A percentile compares a stretch with the other conserved stretches of the same genome.
Conservation (phyloP, 2,888 invertebrate species). For the Hylaea fasciaria region DNA sequence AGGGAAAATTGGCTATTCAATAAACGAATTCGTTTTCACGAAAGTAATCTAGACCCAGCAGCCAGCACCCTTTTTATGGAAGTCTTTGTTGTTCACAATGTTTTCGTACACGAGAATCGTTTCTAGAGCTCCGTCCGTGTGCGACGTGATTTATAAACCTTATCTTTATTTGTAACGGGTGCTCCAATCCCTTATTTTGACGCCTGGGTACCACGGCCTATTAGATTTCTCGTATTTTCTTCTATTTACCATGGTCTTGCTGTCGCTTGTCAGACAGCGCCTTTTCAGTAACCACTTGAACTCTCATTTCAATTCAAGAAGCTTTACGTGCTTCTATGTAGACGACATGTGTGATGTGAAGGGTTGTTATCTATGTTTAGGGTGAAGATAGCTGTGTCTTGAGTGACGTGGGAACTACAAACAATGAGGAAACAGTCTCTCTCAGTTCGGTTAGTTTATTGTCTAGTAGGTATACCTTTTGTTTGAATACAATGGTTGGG, state of each 20-base stretch:
- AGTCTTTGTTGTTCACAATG: slow-evolving; percentile 51
- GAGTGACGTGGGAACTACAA: slow-evolving; percentile 10
- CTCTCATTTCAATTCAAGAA: slow-evolving; percentile 23
- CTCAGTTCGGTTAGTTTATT: slow-evolving; percentile 1
- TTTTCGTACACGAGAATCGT: slow-evolving; percentile 50
- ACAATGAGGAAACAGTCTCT: background rate
- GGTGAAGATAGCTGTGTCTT: slow-evolving; percentile 13
- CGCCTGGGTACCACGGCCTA: slow-evolving; percentile 29
- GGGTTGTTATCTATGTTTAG: slow-evolving; percentile 7
- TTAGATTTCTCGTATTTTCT: slow-evolving; percentile 16
- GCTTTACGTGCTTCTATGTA: slow-evolving; percentile 18
- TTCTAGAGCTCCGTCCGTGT: slow-evolving; percentile 45
- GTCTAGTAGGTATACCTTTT: slow-evolving; percentile 5
- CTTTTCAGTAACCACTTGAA: slow-evolving; percentile 25
- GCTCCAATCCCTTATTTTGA: slow-evolving; percentile 44
- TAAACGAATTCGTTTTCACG: slow-evolving; percentile 43
- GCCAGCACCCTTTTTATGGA: slow-evolving; percentile 45
- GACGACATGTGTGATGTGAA: slow-evolving; percentile 18
- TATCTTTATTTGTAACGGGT: slow-evolving; percentile 56
- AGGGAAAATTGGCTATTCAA: slow-evolving; percentile 40
- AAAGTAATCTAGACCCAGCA: slow-evolving; percentile 47
- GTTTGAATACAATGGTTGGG: background rate
- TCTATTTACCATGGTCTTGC: background rate
- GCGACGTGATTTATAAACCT: slow-evolving; percentile 53
- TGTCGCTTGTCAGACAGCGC: slow-evolving; percentile 11